A percentile compares a stretch with the other conserved stretches of the same genome.
Conservation (phyloP, 1,140 invertebrate genomes). For the Anthonomus grandis region DNA sequence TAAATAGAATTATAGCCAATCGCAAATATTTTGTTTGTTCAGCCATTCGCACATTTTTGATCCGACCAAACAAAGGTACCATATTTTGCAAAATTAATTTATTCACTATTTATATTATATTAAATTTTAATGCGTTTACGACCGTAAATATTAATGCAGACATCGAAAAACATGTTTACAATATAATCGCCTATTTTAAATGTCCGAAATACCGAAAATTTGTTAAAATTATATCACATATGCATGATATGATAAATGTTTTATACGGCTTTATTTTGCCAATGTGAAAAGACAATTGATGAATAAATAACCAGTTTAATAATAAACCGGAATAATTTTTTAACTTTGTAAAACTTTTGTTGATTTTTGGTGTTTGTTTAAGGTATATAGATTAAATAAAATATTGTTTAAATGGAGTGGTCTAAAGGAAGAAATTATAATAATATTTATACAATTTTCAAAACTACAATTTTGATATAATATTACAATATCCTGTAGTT, state of each 20-base stretch:
- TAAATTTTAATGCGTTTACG: constrained; percentile 29
- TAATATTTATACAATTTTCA: too few species aligned
- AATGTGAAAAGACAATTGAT: background rate
- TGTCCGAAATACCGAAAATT: constrained; percentile 20
- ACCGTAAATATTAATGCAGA: constrained; percentile 30
- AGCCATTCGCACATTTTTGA: constrained; percentile 45
- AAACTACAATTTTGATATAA: too few species aligned
- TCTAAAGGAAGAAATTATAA: too few species aligned
- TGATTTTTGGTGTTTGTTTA: too few species aligned
- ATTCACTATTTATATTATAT: constrained; percentile 31
- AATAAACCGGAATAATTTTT: too few species aligned
- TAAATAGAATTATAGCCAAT: constrained; percentile 48
- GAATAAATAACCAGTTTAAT: background rate
- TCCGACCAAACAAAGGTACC: constrained; percentile 44
- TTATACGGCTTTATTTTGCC: constrained; percentile 11
- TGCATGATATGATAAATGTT: constrained; percentile 18
- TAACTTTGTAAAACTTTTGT: too few species aligned
- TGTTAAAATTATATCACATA: constrained; percentile 23
- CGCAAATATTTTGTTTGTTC: constrained; percentile 47
- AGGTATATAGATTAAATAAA: too few species aligned
- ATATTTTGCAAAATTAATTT: constrained; percentile 40
- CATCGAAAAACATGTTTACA: constrained; percentile 30
- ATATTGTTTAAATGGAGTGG: too few species aligned
- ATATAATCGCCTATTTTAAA: constrained; percentile 22
- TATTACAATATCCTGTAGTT: too few species aligned